A percentile compares a stretch with the other conserved stretches of the same genome.
Conservation (phyloP, 2,797 vertebrate genomes). For the Otus scops region DNA sequence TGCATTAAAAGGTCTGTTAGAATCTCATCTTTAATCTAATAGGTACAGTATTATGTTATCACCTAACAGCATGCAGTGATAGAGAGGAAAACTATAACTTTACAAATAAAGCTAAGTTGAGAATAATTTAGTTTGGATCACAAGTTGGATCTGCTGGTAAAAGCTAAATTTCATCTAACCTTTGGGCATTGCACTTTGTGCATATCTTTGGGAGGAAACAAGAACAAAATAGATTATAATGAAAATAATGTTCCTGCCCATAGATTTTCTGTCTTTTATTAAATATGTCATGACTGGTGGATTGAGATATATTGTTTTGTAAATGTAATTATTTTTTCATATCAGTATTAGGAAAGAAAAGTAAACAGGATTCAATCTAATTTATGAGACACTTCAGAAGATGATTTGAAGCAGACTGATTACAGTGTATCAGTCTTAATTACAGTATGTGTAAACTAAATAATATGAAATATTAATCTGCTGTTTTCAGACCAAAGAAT, state of each 20-base stretch:
- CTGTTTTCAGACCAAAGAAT: constrained; percentile 44
- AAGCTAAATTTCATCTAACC: background rate
- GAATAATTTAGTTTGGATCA: background rate
- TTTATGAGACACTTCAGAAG: constrained; percentile 33
- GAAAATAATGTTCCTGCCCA: background rate
- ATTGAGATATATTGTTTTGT: background rate
- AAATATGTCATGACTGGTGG: background rate
- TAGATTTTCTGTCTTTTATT: background rate
- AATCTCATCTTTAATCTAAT: background rate
- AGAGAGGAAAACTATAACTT: background rate
- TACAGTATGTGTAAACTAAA: constrained; percentile 34
- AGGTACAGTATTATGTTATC: background rate
- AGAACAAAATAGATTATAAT: background rate
- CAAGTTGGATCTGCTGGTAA: background rate
- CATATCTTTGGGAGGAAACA: background rate
- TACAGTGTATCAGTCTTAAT: constrained; percentile 41
- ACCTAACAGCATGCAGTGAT: background rate
- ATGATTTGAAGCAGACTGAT: constrained; percentile 51
- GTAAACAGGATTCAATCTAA: constrained; percentile 23
- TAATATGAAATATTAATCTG: constrained; percentile 49
- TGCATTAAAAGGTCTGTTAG: background rate
- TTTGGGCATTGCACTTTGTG: background rate
- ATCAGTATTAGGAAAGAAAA: constrained; percentile 29
- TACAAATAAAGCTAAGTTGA: background rate
- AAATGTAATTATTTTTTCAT: constrained; percentile 23